phyloP scores from a whole-genome alignment of 2,888 invertebrate genomes.

The Cheilosia soror region DNA sequence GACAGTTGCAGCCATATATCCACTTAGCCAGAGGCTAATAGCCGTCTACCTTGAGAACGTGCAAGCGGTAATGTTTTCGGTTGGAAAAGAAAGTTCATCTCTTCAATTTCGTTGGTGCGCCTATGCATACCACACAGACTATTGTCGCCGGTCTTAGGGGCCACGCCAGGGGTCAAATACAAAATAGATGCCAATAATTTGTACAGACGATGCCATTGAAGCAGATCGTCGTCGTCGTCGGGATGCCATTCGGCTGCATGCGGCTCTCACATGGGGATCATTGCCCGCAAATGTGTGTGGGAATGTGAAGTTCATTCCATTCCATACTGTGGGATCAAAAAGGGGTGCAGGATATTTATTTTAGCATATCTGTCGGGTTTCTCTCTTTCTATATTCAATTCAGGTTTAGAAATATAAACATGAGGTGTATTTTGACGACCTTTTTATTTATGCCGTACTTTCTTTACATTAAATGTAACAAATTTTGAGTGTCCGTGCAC shows the following conservation, averaged over 20 bases:
- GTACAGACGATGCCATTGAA: constrained; percentile 7
- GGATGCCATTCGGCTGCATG: background rate
- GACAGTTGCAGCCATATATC: constrained; percentile 5
- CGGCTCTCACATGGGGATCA: background rate
- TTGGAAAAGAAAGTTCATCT: constrained; percentile 54
- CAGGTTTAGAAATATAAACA: too few species aligned
- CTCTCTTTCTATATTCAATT: too few species aligned
- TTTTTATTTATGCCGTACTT: too few species aligned
- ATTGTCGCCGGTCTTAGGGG: constrained; percentile 38
- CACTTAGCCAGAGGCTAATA: constrained; percentile 13
- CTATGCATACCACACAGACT: constrained; percentile 5
- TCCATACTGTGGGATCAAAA: background rate
- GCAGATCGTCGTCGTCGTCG: background rate
- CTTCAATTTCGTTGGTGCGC: constrained; percentile 31
- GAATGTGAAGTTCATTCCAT: background rate
- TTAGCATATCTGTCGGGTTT: too few species aligned
- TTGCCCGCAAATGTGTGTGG: background rate
- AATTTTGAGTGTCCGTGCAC: too few species aligned
- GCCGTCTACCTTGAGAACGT: constrained; percentile 43
- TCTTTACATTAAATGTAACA: too few species aligned
- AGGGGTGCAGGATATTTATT: background rate
- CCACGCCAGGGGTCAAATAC: constrained; percentile 42
- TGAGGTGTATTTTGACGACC: too few species aligned
- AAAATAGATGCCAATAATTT: constrained; percentile 38
- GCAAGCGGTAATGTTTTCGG: background rate